Conservation (phyloP, 2,797 vertebrate species). For the Ibycter americanus region DNA sequence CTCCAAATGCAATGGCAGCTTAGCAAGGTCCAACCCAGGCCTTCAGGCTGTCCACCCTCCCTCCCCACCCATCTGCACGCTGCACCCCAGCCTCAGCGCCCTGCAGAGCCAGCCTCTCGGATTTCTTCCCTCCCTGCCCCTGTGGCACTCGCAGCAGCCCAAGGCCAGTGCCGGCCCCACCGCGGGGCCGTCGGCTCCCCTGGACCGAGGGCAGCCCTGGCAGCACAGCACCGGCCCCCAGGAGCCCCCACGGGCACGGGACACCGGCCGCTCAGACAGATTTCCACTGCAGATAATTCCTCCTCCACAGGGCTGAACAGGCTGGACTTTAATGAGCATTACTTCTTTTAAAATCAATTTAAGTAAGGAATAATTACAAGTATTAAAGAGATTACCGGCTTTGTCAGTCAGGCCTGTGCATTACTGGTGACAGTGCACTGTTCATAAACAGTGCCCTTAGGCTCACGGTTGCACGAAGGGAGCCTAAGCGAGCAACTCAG, state of each 20-base stretch:
- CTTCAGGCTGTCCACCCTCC: not conserved
- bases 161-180: not conserved
- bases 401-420: not conserved
- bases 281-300: not conserved
- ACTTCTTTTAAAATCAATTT: not conserved
- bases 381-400: not conserved
- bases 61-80: not conserved
- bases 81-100: not conserved
- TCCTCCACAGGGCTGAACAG: not conserved
- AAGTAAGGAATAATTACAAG: not conserved
- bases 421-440: not conserved
- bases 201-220: rapidly evolving
- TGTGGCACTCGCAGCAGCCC: rapidly evolving
- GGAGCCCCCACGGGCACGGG: not conserved
- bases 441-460: not conserved
- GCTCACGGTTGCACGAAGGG: not conserved
- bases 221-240: rapidly evolving
- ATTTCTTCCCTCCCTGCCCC: not conserved
- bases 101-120: not conserved
- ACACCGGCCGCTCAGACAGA: not conserved
- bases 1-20: constrained; percentile 78
- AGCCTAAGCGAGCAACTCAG: not conserved
- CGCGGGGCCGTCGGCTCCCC: not conserved
- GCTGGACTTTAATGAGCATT: not conserved
- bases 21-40: constrained; percentile 55